phyloP scores from a whole-genome alignment of 2,113 vertebrate genomes.

The Anolis carolinensis region DNA sequence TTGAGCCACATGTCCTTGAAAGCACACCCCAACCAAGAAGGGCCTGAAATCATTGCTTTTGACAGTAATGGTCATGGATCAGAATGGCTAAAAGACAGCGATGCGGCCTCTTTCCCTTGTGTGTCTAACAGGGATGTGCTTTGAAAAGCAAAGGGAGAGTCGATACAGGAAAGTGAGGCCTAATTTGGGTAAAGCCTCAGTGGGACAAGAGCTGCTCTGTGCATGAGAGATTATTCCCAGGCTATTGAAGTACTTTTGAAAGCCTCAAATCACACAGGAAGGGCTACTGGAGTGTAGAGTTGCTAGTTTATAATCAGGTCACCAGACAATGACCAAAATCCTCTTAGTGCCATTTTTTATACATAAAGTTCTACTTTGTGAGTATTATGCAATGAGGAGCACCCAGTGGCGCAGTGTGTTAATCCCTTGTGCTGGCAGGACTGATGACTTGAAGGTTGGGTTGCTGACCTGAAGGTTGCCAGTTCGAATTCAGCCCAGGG shows the following conservation, averaged over 20 bases:
- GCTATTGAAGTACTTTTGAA: too few species aligned
- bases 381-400: too few species aligned
- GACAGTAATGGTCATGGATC: slow-evolving; percentile 57
- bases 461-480: too few species aligned
- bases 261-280: neutral
- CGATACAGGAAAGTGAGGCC: neutral
- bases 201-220: neutral
- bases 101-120: neutral
- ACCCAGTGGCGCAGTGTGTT: too few species aligned
- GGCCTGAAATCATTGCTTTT: slow-evolving; percentile 51
- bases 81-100: slow-evolving; percentile 34
- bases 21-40: neutral
- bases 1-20: slow-evolving; percentile 24
- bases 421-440: too few species aligned
- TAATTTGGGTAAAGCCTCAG: neutral
- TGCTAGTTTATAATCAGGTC: neutral
- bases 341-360: neutral
- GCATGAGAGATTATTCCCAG: neutral
- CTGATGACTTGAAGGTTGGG: too few species aligned
- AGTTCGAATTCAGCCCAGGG: too few species aligned
- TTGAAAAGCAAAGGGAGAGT: neutral
- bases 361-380: too few species aligned
- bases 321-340: neutral
- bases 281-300: neutral
- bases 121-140: neutral